Evolutionary conservation across 2,113 vertebrate species (phyloP).

Genomic region (Dermatemys mawii): DNA sequence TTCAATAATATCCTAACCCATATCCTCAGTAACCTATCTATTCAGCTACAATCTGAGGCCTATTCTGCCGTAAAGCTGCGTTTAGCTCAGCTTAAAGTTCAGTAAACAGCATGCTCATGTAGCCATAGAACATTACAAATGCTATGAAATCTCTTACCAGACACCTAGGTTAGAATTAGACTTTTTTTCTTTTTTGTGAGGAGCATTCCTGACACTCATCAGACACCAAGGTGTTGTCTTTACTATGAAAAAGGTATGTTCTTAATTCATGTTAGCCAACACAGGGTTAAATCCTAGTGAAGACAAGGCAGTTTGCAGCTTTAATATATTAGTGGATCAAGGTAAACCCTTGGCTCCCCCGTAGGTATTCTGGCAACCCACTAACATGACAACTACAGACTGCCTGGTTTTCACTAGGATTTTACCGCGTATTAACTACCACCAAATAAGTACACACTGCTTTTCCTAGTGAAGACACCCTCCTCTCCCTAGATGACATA

Average conservation of each 20-base stretch:
- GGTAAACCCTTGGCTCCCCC: background rate
- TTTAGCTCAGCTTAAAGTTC: background rate
- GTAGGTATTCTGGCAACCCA: background rate
- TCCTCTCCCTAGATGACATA: background rate
- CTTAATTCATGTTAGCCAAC: background rate
- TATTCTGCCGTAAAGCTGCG: background rate
- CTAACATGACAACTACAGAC: background rate
- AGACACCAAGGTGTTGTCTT: slow-evolving; percentile 7
- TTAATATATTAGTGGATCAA: background rate
- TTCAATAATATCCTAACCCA: background rate
- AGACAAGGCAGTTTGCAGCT: background rate
- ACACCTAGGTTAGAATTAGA: slow-evolving; percentile 56
- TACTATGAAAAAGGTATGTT: background rate
- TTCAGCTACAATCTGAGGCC: background rate
- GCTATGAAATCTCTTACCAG: background rate
- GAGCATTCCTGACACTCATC: background rate
- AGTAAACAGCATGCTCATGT: background rate
- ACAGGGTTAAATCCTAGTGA: background rate
- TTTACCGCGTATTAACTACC: background rate
- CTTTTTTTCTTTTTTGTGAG: background rate
- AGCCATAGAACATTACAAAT: background rate
- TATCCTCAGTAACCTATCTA: background rate
- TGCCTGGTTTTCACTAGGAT: background rate
- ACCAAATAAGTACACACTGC: background rate
- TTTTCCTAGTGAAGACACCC: background rate